A percentile compares a stretch with the other conserved stretches of the same genome.
These are phyloP conservation scores for Brassicogethes aeneus DNA, from an alignment of 2,888 invertebrate genomes.

Conservation along the genomic window DNA sequence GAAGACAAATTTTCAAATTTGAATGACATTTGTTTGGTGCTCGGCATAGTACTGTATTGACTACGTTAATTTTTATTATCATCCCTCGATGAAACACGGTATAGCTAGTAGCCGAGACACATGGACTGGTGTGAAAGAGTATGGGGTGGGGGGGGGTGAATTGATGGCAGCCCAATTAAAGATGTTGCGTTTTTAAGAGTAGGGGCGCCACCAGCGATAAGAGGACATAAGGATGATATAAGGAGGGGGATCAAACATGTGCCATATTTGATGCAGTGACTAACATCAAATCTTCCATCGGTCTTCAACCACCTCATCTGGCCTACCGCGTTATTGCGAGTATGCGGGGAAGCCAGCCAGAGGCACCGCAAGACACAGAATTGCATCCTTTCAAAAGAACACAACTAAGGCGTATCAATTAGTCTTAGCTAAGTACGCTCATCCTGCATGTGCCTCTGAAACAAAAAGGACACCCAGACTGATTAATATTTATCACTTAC, in stretches of 20 bases:
- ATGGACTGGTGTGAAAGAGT: conserved; percentile 3
- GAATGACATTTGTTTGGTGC: conserved; percentile 32
- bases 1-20: conserved; percentile 30
- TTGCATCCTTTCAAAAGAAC: conserved; percentile 36
- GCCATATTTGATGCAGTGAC: conserved; percentile 32
- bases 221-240: too few relatives aligned
- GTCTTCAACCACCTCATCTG: conserved; percentile 35
- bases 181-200: too few relatives aligned
- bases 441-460: conserved; percentile 83
- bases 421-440: conserved; percentile 44
- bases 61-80: neutral
- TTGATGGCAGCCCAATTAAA: too few relatives aligned
- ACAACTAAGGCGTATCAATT: conserved; percentile 42
- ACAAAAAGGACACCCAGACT: conserved; percentile 49
- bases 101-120: conserved; percentile 14
- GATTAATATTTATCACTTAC: conserved; percentile 37
- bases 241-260: conserved; percentile 27
- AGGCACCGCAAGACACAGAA: conserved; percentile 43
- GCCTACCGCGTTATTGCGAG: conserved; percentile 28
- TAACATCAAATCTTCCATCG: conserved; percentile 39
- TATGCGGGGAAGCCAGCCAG: conserved; percentile 36
- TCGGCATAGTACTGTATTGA: conserved; percentile 17
- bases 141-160: conserved; percentile 2
- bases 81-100: conserved; percentile 19
- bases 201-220: too few relatives aligned